Evolutionary conservation across 2,888 invertebrate species (phyloP), one percentile per base, ranked within the genome.

Genomic region (Ophion slaviceki): DNA sequence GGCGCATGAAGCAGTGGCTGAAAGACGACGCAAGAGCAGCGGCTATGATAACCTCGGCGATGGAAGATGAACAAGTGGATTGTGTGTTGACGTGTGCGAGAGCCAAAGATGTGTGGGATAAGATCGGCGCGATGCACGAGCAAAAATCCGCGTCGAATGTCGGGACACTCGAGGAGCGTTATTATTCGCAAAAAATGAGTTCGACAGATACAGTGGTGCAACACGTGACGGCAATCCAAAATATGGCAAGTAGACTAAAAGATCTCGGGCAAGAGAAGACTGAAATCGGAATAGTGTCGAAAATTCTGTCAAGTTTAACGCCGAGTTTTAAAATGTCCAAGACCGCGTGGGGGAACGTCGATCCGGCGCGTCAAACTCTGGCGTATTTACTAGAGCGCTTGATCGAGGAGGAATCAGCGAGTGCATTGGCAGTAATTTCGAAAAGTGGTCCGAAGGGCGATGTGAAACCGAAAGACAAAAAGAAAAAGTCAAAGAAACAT

Each of bases 151-250:
- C 87, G 75, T 79, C 86, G 14, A 87, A 82, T 32, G 78, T 82
- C 45, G 77, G 81, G 5, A 47, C 72, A 6, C 53, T 85, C 0
- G 53, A 57, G 53, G 61, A 72, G 78, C 76, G 82, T 6, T 82
- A 72, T 6, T 82, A 24, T 57, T 32, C 79, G 11, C 82, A 79
- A 59, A 80, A 85, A 10, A 83, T 85, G 85, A 57, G 47, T 5
- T 53, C 86, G 64, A 87, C 79, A 20, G 89, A 91, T 67, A 77
- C 78, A 2, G 83, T 91, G 20, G 88, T 89, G 4, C 88, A 90
- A 59, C 90, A 91, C 64, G 86, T 91, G 62, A 71, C 88, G 3
- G 88, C 89, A 80, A 80, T 91, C 5, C 89, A 88, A 78, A 89
- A 88, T 59, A 70, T 90, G 77, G 90, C 90, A 24, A 74, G 85